A percentile compares a stretch with the other conserved stretches of the same genome.
Conservation (phyloP, 1,140 invertebrate species). For the Propsilocerus akamusi region DNA sequence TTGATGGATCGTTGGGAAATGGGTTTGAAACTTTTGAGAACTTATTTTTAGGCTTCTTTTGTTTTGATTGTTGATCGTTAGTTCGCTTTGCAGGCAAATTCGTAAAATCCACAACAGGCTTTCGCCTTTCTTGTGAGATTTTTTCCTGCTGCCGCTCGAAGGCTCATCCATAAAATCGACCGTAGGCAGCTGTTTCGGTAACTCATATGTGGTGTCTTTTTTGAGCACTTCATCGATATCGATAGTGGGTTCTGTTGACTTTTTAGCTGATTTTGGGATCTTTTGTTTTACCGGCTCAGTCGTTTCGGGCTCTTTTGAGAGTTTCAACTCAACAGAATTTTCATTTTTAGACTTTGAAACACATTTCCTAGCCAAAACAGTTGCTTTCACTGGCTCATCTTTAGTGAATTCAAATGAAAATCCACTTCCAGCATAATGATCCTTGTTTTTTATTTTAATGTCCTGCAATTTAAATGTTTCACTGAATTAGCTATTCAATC, state of each 20-base stretch:
- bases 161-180: neutral
- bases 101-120: neutral
- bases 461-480: neutral
- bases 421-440: neutral
- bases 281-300: neutral
- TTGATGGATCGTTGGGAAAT: neutral
- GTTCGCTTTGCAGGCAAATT: neutral
- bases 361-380: slow-evolving; percentile 5
- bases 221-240: neutral
- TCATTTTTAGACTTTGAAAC: neutral
- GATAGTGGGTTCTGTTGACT: neutral
- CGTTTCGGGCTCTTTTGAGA: neutral
- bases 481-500: neutral
- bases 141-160: neutral
- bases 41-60: neutral
- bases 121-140: neutral
- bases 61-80: neutral
- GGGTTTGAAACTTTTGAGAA: neutral
- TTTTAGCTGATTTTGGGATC: neutral
- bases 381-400: slow-evolving; percentile 3
- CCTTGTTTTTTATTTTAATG: neutral
- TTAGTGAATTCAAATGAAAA: slow-evolving; percentile 7
- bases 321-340: neutral
- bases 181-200: neutral
- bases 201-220: neutral